Base-by-base conservation (phyloP, 2,797 vertebrate genomes). In the Melanitta fusca region DNA sequence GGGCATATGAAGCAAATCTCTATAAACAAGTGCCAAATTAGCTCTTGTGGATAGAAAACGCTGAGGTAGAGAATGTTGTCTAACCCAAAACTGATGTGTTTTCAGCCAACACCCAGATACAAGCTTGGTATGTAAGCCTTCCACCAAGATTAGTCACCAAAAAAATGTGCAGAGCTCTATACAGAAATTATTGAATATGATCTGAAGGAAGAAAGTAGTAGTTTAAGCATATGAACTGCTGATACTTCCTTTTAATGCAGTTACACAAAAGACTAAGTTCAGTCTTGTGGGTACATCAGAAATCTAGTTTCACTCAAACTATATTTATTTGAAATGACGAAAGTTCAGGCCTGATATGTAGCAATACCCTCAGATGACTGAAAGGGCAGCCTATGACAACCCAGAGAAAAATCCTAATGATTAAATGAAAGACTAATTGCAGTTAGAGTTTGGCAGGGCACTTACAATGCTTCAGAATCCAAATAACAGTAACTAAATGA, bases 151-250 rank as follows among this genome's bases (percentile, higher is more conserved):
- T 34, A 60, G 58, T 68, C 7, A 49, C 5, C 60, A 74, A 32
- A 70, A 70, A 85, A 74, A 49, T 11, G 7, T 43, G 3, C 4
- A 6, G 32, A 43, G 53, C 25, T 62, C 10, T 39, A 24, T 28
- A 57, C 3, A 80, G n/a, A 58, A 39, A 34, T 39, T 64, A 17
- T 60, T 62, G 38, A 41, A 53, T 58, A 43, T 19, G 0, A 15
- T 24, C 7, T 27, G 47, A 51, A 65, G 13, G 20, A 34, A 49
- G 34, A 3, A 61, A 20, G 39, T 11, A 53, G 2, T 5, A 62
- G 11, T 69, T 68, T n/a, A 49, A 43, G 6, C 2, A 10, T 38
- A 8, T 5, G 41, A 39, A 43, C 0, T 0, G 3, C 22, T 51
- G 21, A 84, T 64, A 38, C 4, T 61, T 61, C 21, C 4, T 82